Percentiles rank a stretch among this genome's conserved stretches.
phyloP scores from a whole-genome alignment of 2,888 invertebrate genomes.

The Epicampocera succincta region DNA sequence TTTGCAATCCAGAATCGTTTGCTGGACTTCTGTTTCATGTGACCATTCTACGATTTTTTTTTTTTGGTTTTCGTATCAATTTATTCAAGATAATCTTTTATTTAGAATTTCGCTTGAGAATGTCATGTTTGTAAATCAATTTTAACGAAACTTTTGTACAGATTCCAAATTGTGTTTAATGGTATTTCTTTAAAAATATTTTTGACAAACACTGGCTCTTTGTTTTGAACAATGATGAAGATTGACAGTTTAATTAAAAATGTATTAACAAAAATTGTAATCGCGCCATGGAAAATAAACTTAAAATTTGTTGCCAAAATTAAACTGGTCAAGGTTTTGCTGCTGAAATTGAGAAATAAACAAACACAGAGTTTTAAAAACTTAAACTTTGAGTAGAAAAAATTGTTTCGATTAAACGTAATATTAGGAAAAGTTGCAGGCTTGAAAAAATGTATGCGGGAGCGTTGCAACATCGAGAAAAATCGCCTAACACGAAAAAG shows the following conservation, averaged over 20 bases:
- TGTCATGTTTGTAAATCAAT: constrained; percentile 47
- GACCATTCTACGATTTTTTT: not conserved
- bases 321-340: constrained; percentile 31
- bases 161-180: constrained; percentile 7
- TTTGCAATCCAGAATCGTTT: not conserved
- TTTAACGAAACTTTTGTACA: constrained; percentile 13
- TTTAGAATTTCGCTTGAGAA: constrained; percentile 36
- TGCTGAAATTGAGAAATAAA: not conserved
- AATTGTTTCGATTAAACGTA: no score
- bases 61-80: not conserved
- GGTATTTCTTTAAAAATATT: not conserved
- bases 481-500: no score
- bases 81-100: constrained; percentile 22
- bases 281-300: constrained; percentile 26
- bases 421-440: no score
- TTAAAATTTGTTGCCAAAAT: not conserved
- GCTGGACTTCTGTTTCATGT: not conserved
- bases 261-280: constrained; percentile 14
- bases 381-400: no score
- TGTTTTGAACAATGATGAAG: constrained; percentile 50
- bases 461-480: no score
- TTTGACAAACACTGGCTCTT: constrained; percentile 7
- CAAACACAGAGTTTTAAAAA: no score
- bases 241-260: constrained; percentile 67
- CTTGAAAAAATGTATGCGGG: no score